A percentile compares a stretch with the other conserved stretches of the same genome.
phyloP scores from a whole-genome alignment of 2,888 invertebrate species.

The Dilophus febrilis region DNA sequence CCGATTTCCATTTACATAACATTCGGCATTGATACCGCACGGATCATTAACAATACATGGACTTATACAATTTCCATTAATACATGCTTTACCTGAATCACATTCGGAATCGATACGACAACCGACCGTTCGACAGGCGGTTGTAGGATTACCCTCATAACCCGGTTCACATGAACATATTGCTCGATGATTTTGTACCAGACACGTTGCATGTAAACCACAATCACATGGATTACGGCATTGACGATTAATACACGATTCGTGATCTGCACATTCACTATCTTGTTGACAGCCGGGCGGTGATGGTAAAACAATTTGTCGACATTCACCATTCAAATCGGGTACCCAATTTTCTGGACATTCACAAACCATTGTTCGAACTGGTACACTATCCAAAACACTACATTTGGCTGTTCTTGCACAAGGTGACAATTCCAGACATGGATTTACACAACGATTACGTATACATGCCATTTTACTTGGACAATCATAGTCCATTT shows the following conservation, averaged over 20 bases:
- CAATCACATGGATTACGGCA: conserved; percentile 81
- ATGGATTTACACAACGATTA: conserved; percentile 63
- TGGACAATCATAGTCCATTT: conserved; percentile 62
- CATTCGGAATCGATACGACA: conserved; percentile 74
- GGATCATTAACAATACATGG: conserved; percentile 67
- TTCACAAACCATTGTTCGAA: conserved; percentile 74
- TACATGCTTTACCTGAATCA: conserved; percentile 62
- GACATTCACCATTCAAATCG: conserved; percentile 61
- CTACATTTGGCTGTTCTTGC: conserved; percentile 56
- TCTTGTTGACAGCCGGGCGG: conserved; percentile 63
- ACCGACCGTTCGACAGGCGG: conserved; percentile 61
- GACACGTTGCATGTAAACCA: conserved; percentile 67
- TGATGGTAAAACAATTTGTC: conserved; percentile 48
- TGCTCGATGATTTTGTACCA: conserved; percentile 66
- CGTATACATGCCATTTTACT: conserved; percentile 65
- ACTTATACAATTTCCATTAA: conserved; percentile 70
- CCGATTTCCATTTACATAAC: conserved; percentile 51
- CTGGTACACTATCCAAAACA: conserved; percentile 69
- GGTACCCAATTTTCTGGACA: conserved; percentile 75
- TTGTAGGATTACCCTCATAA: conserved; percentile 73
- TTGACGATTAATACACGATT: conserved; percentile 71
- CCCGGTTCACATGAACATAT: conserved; percentile 73
- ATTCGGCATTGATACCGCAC: conserved; percentile 71
- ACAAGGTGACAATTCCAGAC: conserved; percentile 59
- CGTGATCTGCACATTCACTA: conserved; percentile 56